A percentile compares a stretch with the other conserved stretches of the same genome.
These are phyloP conservation scores for Labia minor DNA, from an alignment of 2,888 invertebrate species.

Conservation along the genomic window DNA sequence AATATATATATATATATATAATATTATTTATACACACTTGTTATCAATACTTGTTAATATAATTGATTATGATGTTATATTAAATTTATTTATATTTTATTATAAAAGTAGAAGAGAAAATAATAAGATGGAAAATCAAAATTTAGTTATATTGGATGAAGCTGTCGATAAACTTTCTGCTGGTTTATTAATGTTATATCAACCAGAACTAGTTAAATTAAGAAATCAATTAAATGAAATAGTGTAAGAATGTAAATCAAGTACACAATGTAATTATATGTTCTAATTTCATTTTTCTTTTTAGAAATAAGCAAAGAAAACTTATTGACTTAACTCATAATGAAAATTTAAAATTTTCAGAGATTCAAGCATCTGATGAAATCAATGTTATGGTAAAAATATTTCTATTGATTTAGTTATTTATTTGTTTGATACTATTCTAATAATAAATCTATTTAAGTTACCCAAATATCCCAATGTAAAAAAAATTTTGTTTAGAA, in stretches of 20 bases:
- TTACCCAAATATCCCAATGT: too few relatives aligned
- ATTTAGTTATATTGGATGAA: too few relatives aligned
- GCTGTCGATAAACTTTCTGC: conserved; percentile 32
- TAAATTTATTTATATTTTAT: too few relatives aligned
- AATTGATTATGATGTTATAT: too few relatives aligned
- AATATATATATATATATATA: too few relatives aligned
- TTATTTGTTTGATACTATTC: conserved; percentile 29
- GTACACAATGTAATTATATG: not conserved
- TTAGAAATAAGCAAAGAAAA: conserved; percentile 33
- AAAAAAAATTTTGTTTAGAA: too few relatives aligned
- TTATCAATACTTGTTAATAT: too few relatives aligned
- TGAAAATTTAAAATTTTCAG: conserved; percentile 33
- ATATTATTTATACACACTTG: too few relatives aligned
- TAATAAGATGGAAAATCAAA: too few relatives aligned
- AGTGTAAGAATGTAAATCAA: conserved; percentile 32
- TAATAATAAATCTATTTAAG: not conserved
- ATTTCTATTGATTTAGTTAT: not conserved
- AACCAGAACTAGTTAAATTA: conserved; percentile 33
- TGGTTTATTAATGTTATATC: conserved; percentile 34
- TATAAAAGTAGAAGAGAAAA: too few relatives aligned
- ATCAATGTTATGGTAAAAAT: conserved; percentile 37
- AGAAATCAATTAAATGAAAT: conserved; percentile 36
- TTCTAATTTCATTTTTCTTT: conserved; percentile 18
- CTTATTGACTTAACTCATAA: conserved; percentile 32
- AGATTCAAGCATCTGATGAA: conserved; percentile 31